Evolutionary conservation across 1,140 invertebrate species (phyloP).

Genomic region (Propsilocerus akamusi): DNA sequence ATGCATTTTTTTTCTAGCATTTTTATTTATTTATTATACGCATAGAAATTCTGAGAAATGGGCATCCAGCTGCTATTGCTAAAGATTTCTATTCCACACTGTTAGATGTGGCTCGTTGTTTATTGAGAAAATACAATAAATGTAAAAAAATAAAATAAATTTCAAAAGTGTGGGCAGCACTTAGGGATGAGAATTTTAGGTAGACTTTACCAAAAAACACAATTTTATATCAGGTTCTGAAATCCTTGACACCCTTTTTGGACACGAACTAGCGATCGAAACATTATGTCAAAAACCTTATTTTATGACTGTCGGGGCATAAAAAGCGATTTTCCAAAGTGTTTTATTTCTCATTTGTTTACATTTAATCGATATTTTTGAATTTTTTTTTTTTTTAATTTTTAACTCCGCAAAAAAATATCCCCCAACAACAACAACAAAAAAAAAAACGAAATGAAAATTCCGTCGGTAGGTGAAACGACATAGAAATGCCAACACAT

Average conservation of each 20-base stretch:
- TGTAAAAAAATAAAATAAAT: neutral
- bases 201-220: too few relatives aligned
- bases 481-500: too few relatives aligned
- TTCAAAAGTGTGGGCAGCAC: neutral
- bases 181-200: neutral
- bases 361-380: conserved; percentile 1
- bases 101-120: neutral
- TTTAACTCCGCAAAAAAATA: too few relatives aligned
- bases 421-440: too few relatives aligned
- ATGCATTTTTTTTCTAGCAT: neutral
- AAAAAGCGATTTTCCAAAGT: too few relatives aligned
- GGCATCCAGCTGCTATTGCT: conserved; percentile 1
- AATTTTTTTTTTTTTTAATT: neutral
- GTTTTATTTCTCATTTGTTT: neutral
- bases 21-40: conserved; percentile 1
- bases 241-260: neutral
- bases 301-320: too few relatives aligned
- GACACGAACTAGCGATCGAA: too few relatives aligned
- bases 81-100: neutral
- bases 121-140: neutral
- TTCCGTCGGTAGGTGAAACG: too few relatives aligned
- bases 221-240: neutral
- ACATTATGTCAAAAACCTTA: too few relatives aligned
- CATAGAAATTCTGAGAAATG: neutral
- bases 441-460: too few relatives aligned